Evolutionary conservation across 1,140 invertebrate species (phyloP), one percentile per base, ranked within the genome.

Genomic region (Scylla paramamosain): DNA sequence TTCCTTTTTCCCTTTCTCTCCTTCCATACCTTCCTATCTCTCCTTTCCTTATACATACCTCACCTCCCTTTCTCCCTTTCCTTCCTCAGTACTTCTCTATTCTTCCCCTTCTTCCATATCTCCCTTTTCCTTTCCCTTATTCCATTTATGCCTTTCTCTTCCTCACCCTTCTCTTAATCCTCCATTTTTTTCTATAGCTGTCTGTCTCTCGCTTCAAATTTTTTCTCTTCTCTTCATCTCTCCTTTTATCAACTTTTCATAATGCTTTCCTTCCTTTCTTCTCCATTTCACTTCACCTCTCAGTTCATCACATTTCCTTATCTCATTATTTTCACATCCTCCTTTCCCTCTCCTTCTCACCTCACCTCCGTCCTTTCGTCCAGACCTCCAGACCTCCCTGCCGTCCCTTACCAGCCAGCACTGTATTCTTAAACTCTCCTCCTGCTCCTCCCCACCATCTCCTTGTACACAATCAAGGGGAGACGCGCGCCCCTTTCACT

Each of bases 401-500:
- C 45, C 28, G 25, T 39, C 86, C 32, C 7, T 31, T 31, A 12
- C 86, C 20, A 10, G 28, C 20, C 28, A 32, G 28, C 6, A 6
- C 32, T 14, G 28, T 32, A 28, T 3, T 28, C 83, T 12, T 31
- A 25, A 31, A 20, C 86, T 25, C 45, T 45, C 45, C 31, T 45
- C 32, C 25, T 6, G 28, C 31, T 39, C 20, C 7, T 45, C 86
- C 45, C 45, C 32, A 0, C 12, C 45, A 7, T 25, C 48, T 28
- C 88, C 87, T 89, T 39, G n/a, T 77, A 77, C 67, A 77, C n/a
- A 77, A 77, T n/a, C 67, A 77, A n/a, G 67, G 67, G 67, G 67
- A 20, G 67, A 77, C 6, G 67, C 20, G 67, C 25, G 67, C 67
- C 67, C 67, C 20, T n/a, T n/a, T 77, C n/a, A n/a, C 67, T n/a